Percentiles rank a stretch among this genome's conserved stretches.
Conservation (phyloP, 2,888 invertebrate species). For the Drosophila multiciliata region DNA sequence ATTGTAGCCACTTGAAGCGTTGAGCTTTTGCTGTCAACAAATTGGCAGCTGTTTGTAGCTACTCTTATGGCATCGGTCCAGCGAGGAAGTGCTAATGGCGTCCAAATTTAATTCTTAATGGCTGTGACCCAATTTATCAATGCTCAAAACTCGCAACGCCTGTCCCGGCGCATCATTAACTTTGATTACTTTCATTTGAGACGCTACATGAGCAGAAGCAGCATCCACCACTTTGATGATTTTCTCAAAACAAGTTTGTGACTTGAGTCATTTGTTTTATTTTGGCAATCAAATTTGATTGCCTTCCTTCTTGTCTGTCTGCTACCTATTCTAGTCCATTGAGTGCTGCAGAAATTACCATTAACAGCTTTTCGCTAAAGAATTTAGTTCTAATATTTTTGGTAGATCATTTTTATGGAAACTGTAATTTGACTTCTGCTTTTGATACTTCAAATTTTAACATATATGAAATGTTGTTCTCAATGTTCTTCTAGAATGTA, state of each 20-base stretch:
- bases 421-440: slow-evolving; percentile 11
- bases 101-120: slow-evolving; percentile 77
- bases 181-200: slow-evolving; percentile 78
- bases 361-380: slow-evolving; percentile 12
- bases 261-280: slow-evolving; percentile 54
- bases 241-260: slow-evolving; percentile 58
- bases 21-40: slow-evolving; percentile 63
- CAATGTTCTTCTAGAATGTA: not conserved
- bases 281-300: slow-evolving; percentile 70
- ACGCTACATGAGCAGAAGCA: slow-evolving; percentile 37
- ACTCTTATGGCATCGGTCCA: slow-evolving; percentile 33
- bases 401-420: slow-evolving; percentile 23
- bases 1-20: slow-evolving; percentile 40
- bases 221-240: slow-evolving; percentile 19
- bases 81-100: slow-evolving; percentile 80
- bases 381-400: slow-evolving; percentile 6
- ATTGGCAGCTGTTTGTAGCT: slow-evolving; percentile 67
- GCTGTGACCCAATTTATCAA: slow-evolving; percentile 74
- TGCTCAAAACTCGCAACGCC: slow-evolving; percentile 55
- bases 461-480: not conserved
- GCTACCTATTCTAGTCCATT: slow-evolving; percentile 26
- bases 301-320: slow-evolving; percentile 12
- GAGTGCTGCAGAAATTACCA: slow-evolving; percentile 20
- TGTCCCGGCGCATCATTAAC: slow-evolving; percentile 65
- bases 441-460: slow-evolving; percentile 17